Evolutionary conservation across 2,797 vertebrate species (phyloP).

Genomic region (Muraenolepis orangiensis): DNA sequence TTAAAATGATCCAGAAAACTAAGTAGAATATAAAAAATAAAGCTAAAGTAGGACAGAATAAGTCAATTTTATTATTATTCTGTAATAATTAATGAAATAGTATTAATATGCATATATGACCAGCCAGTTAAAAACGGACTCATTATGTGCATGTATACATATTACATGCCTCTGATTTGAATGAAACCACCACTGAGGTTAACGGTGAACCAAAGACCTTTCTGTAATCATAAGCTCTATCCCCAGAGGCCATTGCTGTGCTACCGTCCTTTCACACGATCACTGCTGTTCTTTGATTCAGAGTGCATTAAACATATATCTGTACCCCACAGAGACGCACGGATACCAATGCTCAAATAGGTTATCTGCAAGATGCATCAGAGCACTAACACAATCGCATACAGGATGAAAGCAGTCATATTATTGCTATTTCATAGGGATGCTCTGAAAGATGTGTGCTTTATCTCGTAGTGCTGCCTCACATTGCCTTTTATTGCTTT

Average conservation of each 20-base stretch:
- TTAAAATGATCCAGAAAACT: neutral
- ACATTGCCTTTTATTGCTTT: too few relatives aligned
- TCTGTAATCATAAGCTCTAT: slow-evolving; percentile 1
- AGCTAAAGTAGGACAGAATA: neutral
- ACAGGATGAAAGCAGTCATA: neutral
- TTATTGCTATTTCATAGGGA: neutral
- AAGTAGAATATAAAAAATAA: neutral
- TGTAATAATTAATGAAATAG: neutral
- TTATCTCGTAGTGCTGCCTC: too few relatives aligned
- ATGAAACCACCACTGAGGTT: neutral
- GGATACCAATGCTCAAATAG: neutral
- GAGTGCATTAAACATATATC: neutral
- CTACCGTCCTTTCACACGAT: neutral
- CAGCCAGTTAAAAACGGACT: neutral
- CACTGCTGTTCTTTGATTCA: neutral
- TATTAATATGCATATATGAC: neutral
- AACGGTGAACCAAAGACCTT: neutral
- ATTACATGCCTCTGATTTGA: neutral
- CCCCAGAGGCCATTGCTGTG: neutral
- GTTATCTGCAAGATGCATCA: neutral
- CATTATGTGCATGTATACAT: neutral
- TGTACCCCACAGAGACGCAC: neutral
- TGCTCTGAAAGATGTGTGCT: too few relatives aligned
- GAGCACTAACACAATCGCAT: neutral
- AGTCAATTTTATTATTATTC: neutral